Conservation (phyloP, 2,797 vertebrate species). For the Amblyopsis hoosieri region DNA sequence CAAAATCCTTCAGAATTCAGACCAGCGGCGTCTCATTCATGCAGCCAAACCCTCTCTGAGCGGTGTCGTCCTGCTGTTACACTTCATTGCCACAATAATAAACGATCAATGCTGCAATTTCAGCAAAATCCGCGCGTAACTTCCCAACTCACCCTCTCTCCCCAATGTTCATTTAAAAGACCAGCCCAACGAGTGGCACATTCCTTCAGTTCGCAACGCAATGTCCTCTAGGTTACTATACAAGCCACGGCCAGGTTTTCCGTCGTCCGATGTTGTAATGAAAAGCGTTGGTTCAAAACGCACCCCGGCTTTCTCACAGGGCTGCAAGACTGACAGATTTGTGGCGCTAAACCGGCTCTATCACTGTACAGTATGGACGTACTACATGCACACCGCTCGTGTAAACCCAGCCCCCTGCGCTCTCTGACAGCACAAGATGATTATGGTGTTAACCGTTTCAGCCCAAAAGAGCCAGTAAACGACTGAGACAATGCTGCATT, state of each 20-base stretch:
- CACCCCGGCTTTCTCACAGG: slow-evolving; percentile 55
- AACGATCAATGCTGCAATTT: slow-evolving; percentile 27
- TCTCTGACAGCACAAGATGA: slow-evolving; percentile 52
- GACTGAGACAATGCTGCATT: no score
- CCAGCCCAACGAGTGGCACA: slow-evolving; percentile 40
- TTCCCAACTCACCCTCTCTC: slow-evolving; percentile 32
- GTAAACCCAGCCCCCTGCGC: slow-evolving; percentile 76
- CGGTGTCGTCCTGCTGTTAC: slow-evolving; percentile 14
- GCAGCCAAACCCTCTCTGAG: slow-evolving; percentile 34
- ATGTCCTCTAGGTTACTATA: slow-evolving; percentile 32
- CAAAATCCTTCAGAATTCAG: slow-evolving; percentile 35
- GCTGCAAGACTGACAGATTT: slow-evolving; percentile 69
- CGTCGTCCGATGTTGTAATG: slow-evolving; percentile 53
- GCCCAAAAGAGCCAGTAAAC: slow-evolving; percentile 36
- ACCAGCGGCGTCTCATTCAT: slow-evolving; percentile 58
- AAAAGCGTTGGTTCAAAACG: slow-evolving; percentile 57
- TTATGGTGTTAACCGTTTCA: slow-evolving; percentile 77
- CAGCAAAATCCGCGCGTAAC: slow-evolving; percentile 50
- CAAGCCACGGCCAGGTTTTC: slow-evolving; percentile 36
- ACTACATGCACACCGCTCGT: slow-evolving; percentile 62
- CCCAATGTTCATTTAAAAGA: slow-evolving; percentile 41
- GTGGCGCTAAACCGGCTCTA: slow-evolving; percentile 57
- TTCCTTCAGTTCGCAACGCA: slow-evolving; percentile 62
- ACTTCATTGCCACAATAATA: slow-evolving; percentile 22
- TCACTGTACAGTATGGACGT: slow-evolving; percentile 70